Base-by-base conservation (phyloP, 30 jellyfish, hydroid and myxozoan species). In the Chrysaora quinquecirrha region DNA sequence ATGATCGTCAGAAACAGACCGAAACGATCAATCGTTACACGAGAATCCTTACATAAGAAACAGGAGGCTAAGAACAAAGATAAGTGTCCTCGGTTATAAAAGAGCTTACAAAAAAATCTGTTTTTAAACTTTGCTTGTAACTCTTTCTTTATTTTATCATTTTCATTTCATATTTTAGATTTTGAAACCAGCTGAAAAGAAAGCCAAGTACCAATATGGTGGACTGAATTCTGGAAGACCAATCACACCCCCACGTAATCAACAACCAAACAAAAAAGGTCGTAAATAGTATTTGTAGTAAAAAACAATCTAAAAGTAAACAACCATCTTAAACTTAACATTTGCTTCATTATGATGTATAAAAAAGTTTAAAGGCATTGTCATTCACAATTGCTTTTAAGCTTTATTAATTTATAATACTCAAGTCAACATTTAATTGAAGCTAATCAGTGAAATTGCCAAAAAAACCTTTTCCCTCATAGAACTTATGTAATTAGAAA, bases 221-320 rank as follows among this genome's bases (percentile, higher is more conserved):
- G 99, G 99, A 7, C 80, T 95, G 62, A 90, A 84, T 47, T 89
- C 96, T n/a, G 99, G 99, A 12, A 96, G 99, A 35, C 99, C 99
- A 27, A 80, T 88, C 1, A 95, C 99, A n/a, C 99, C 99, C 11
- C 99, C 99, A 2, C 88, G 99, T 11, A 91, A 89, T 11, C 97
- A 95, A 67, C 90, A 74, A 79, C 91, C 81, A 72, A 95, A 79
- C 95, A 87, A 71, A 74, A 95, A 75, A 93, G 96, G 87, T 79
- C 89, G 89, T n/a, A 85, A 85, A 56, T 84, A 84, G 78, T 34
- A 29, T 32, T 4, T 48, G n/a, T n/a, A 38, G 14, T 6, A 38
- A 38, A 38, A 38, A 38, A 38, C 54, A 38, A n/a, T n/a, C n/a
- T n/a, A n/a, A n/a, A n/a, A n/a, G n/a, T n/a, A 14, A 38, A 38